A percentile compares a stretch with the other conserved stretches of the same genome.
Conservation (phyloP, 2,888 invertebrate species). For the Acronicta alni region DNA sequence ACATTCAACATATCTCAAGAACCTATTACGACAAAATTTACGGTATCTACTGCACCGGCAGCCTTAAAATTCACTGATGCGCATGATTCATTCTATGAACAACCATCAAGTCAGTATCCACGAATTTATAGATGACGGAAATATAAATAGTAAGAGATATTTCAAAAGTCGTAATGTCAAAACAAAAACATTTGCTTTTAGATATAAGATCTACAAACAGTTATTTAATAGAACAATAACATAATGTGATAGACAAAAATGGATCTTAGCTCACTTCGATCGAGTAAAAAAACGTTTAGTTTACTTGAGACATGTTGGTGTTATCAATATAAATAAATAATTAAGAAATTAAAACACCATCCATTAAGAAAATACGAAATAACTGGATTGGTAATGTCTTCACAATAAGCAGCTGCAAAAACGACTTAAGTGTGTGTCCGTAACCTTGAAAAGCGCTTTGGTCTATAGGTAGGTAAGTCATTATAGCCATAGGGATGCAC, state of each 20-base stretch:
- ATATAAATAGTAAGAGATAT: conserved; percentile 6
- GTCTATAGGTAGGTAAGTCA: not conserved
- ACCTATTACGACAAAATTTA: not conserved
- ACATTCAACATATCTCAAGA: not conserved
- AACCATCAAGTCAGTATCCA: conserved; percentile 20
- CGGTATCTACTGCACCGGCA: conserved; percentile 2
- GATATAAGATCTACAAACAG: too few species aligned
- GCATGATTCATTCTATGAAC: conserved; percentile 26
- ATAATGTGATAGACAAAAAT: too few species aligned
- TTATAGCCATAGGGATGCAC: conserved; percentile 13
- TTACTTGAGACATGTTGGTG: too few species aligned
- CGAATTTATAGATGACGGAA: conserved; percentile 15
- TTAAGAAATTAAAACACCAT: too few species aligned
- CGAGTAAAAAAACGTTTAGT: too few species aligned
- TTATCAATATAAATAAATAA: too few species aligned
- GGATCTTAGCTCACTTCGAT: too few species aligned
- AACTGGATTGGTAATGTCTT: not conserved
- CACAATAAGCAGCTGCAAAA: not conserved
- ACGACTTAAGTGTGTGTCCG: not conserved
- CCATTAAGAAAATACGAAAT: too few species aligned
- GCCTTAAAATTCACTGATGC: conserved; percentile 14
- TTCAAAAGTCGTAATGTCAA: not conserved
- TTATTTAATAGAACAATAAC: too few species aligned
- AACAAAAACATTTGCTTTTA: not conserved
- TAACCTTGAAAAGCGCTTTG: conserved; percentile 19